Evolutionary conservation across 1,140 invertebrate genomes (phyloP).

Genomic region (Leptoteleia sp.): DNA sequence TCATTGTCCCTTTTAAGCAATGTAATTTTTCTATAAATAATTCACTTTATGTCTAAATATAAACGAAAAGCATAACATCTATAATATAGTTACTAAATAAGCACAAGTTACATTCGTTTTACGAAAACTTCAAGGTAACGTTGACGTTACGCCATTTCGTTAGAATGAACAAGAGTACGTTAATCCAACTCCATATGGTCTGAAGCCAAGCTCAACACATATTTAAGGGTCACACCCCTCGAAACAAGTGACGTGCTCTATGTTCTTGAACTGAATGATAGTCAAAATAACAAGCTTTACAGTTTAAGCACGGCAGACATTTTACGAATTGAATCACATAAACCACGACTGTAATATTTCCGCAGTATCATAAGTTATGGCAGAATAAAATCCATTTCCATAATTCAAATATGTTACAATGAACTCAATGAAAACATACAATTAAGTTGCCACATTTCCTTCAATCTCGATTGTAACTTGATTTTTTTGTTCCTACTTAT

Average conservation of each 20-base stretch:
- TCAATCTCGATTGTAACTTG: no score
- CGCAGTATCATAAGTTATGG: constrained; percentile 19
- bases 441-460: no score
- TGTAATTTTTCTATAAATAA: no score
- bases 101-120: constrained; percentile 36
- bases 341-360: constrained; percentile 11
- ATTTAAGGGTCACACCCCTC: constrained; percentile 50
- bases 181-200: constrained; percentile 61
- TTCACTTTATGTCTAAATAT: no score
- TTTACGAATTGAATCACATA: constrained; percentile 42
- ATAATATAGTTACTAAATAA: constrained; percentile 12
- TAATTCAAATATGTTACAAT: constrained; percentile 2
- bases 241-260: constrained; percentile 34
- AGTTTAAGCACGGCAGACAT: constrained; percentile 31
- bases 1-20: no score
- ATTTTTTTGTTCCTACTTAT: no score
- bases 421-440: no score
- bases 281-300: constrained; percentile 52
- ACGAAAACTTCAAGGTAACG: constrained; percentile 40
- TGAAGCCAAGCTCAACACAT: constrained; percentile 41
- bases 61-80: constrained; percentile 26
- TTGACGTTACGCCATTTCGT: constrained; percentile 49
- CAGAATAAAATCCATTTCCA: constrained; percentile 4
- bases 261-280: constrained; percentile 55
- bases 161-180: constrained; percentile 48